Evolutionary conservation across 1,140 invertebrate genomes (phyloP).

Genomic region (Hetaerina americana): DNA sequence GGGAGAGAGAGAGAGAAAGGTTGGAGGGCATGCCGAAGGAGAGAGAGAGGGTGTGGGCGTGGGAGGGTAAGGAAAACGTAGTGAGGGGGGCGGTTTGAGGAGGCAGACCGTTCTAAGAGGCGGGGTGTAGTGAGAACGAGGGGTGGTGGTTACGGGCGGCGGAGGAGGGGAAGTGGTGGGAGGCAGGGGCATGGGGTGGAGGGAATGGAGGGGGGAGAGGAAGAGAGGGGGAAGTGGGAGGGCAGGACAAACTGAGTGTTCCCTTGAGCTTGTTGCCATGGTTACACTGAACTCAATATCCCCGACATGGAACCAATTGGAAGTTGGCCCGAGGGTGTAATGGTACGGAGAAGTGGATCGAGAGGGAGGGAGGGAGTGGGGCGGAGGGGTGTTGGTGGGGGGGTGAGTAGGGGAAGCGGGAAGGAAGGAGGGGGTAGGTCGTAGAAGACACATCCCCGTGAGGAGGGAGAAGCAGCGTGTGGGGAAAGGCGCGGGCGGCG

Average conservation of each 20-base stretch:
- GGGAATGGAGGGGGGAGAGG: constrained; percentile 8
- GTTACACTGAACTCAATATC: constrained; percentile 45
- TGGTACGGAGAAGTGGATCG: constrained; percentile 5
- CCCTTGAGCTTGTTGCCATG: constrained; percentile 36
- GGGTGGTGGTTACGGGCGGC: not conserved
- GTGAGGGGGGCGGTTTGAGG: not conserved
- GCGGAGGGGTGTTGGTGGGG: not conserved
- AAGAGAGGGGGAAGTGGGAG: constrained; percentile 9
- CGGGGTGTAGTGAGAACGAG: not conserved
- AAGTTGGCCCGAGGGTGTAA: constrained; percentile 13
- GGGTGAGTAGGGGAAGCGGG: not conserved
- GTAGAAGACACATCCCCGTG: too few species aligned
- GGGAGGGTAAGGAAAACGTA: too few species aligned
- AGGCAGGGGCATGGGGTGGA: constrained; percentile 2
- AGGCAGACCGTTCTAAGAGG: not conserved
- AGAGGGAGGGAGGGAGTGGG: constrained; percentile 12
- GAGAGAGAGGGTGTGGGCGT: too few species aligned
- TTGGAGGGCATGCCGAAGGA: too few species aligned
- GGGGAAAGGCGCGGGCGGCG: not conserved
- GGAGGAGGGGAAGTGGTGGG: not conserved
- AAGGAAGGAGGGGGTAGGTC: constrained; percentile 4
- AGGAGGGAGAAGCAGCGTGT: constrained; percentile 12
- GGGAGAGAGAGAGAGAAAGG: constrained; percentile 6
- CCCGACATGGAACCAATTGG: constrained; percentile 26
- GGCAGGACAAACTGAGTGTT: constrained; percentile 17